phyloP scores from a whole-genome alignment of 37 sponge, comb jelly and placozoan genomes.

The Chondrosia reniformis region DNA sequence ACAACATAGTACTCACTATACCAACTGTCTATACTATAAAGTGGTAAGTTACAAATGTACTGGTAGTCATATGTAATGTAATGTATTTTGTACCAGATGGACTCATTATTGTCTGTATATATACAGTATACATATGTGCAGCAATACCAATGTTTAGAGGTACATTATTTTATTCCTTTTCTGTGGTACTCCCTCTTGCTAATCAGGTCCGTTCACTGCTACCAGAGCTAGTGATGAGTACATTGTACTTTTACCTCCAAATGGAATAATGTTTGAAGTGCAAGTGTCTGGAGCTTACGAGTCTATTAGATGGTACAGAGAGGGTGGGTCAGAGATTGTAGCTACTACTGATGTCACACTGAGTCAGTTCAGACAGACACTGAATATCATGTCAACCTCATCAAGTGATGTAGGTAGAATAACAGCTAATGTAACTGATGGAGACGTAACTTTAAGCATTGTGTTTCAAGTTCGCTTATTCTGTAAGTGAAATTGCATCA shows the following conservation, averaged over 20 bases:
- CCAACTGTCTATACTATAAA: too few relatives aligned
- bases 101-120: too few relatives aligned
- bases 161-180: neutral
- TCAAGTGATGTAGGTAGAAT: neutral
- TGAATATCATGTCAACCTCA: neutral
- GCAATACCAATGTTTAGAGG: too few relatives aligned
- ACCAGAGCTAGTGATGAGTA: neutral
- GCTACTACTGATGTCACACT: neutral
- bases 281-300: constrained; percentile 4
- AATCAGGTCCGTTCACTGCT: neutral
- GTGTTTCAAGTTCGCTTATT: constrained; percentile 9
- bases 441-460: too few relatives aligned
- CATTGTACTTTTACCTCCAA: constrained; percentile 14
- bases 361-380: constrained; percentile 2
- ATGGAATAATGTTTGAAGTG: constrained; percentile 1
- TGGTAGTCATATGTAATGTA: too few relatives aligned
- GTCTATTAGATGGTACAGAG: neutral
- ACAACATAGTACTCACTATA: too few relatives aligned
- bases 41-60: too few relatives aligned
- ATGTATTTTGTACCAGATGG: too few relatives aligned
- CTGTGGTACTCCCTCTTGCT: neutral
- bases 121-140: too few relatives aligned
- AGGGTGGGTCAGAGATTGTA: neutral
- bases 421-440: neutral
- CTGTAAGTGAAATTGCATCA: neutral